Conservation (phyloP, 2,888 invertebrate genomes). For the Chloromyia formosa region DNA sequence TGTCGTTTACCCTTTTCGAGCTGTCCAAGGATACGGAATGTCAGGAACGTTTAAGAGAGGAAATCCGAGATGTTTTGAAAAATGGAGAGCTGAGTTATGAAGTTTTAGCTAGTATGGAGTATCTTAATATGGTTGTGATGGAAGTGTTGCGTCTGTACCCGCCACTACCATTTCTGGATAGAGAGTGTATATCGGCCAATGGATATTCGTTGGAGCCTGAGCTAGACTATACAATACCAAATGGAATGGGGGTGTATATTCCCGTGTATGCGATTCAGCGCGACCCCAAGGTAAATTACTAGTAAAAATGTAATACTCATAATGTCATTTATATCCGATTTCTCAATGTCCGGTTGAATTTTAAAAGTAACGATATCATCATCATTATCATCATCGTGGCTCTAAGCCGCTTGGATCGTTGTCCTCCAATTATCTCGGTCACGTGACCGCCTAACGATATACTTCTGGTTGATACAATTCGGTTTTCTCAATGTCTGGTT, state of each 20-base stretch:
- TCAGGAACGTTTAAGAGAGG: conserved; percentile 62
- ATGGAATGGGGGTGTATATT: conserved; percentile 60
- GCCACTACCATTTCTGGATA: conserved; percentile 60
- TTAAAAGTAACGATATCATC: no score
- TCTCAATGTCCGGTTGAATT: no score
- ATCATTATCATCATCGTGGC: no score
- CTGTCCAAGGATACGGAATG: conserved; percentile 62
- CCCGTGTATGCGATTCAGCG: conserved; percentile 60
- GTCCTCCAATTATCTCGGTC: no score
- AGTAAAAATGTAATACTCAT: no score
- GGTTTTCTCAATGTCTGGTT: no score
- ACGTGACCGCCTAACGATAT: no score
- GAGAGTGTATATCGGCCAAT: conserved; percentile 57
- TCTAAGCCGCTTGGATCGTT: no score
- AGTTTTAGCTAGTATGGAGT: conserved; percentile 62
- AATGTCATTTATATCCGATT: no score
- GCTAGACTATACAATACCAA: conserved; percentile 55
- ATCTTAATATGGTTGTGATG: conserved; percentile 62
- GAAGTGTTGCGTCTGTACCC: conserved; percentile 63
- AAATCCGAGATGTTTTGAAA: conserved; percentile 61
- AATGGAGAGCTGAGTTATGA: conserved; percentile 62
- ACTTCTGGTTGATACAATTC: no score
- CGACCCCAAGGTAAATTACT: conserved; percentile 57
- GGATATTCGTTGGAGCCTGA: conserved; percentile 57
- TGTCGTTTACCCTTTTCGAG: conserved; percentile 64